These are phyloP conservation scores for Koerneria pararmatus DNA, from an alignment of 2,888 invertebrate genomes.

Conservation along the genomic window DNA sequence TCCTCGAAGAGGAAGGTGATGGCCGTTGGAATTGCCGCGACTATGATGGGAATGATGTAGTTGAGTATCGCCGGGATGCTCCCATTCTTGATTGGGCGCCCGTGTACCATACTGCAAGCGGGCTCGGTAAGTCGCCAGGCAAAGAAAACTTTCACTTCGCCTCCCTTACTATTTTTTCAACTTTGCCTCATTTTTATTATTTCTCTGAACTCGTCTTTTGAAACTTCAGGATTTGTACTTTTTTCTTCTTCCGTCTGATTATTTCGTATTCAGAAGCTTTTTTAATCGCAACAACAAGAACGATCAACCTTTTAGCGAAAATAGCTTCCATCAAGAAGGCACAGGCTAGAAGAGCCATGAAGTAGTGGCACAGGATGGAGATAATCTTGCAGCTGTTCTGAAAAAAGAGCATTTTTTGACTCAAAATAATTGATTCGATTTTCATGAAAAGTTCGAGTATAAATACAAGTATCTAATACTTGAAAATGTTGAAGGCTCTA, in stretches of 20 bases:
- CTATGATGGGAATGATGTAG: conserved; percentile 34
- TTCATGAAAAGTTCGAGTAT: conserved; percentile 31
- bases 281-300: background rate
- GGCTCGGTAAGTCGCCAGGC: too few relatives aligned
- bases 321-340: conserved; percentile 37
- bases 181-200: too few relatives aligned
- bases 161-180: too few relatives aligned
- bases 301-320: conserved; percentile 37
- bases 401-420: conserved; percentile 9
- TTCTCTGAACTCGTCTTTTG: too few relatives aligned
- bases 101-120: conserved; percentile 24
- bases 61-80: conserved; percentile 32
- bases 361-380: conserved; percentile 34
- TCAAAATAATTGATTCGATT: conserved; percentile 9
- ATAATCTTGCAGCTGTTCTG: conserved; percentile 36
- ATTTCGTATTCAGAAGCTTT: too few relatives aligned
- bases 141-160: too few relatives aligned
- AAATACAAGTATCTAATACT: too few relatives aligned
- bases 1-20: conserved; percentile 33
- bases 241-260: background rate
- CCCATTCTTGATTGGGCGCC: conserved; percentile 30
- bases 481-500: too few relatives aligned
- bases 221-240: background rate
- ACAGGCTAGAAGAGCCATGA: conserved; percentile 31
- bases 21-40: conserved; percentile 31